Base-by-base conservation (phyloP, 2,888 invertebrate species). In the Ditula angustiorana region DNA sequence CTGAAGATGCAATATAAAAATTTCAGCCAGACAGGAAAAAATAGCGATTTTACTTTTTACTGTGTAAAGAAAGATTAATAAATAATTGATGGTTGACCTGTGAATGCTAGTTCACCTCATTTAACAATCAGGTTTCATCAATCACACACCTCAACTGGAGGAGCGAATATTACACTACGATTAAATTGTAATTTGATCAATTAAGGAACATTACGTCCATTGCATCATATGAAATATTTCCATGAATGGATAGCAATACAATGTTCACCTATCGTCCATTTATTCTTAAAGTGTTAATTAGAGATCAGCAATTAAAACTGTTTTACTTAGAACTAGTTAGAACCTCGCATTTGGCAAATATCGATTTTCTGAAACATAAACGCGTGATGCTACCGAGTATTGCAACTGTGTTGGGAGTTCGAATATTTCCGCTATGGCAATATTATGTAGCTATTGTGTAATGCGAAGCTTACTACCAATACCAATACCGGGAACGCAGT, bases 401-500 rank as follows among this genome's bases (percentile, higher is more conserved):
- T 53, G 58, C 58, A 64, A 59, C 58, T 58, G 52, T 59, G 58
- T 64, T 41, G 49, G 24, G 11, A 35, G 41, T 60, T 24, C 19
- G 33, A n/a, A 52, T 63, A 52, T 58, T 46, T 53, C 63, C 52
- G 58, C 26, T 10, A 19, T 46, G 26, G 28, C 55, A 71, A 61
- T 68, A 73, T 71, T 69, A 67, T 62, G 71, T 67, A 69, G 69
- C 69, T 70, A 75, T 74, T 78, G 74, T 78, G 79, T 72, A 79
- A 81, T 67, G 49, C 67, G 74, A 78, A 62, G 71, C 57, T 59
- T 70, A 72, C 71, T 70, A 71, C 69, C 75, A 71, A 74, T 70
- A 71, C 69, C 75, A 71, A 74, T 84, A 80, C 79, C 67, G 70
- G 76, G 86, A 85, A 85, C 69, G 53, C 63, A 66, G 77, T 76